Evolutionary conservation across 1,140 invertebrate species (phyloP), one percentile per base, ranked within the genome.

Genomic region (Rhagoletis zephyria): DNA sequence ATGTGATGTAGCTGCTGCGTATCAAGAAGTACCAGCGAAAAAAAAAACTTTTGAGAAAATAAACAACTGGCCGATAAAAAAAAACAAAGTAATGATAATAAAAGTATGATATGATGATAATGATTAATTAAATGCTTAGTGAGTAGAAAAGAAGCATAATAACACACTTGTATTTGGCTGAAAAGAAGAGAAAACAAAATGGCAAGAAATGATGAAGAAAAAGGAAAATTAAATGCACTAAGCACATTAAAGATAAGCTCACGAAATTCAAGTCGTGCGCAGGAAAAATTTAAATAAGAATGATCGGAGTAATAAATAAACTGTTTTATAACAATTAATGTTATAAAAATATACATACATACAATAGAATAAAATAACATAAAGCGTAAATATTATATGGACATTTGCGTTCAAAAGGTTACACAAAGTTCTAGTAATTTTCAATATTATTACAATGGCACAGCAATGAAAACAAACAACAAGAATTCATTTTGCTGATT

Each of bases 81-180:
- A 74, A 74, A 74, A 14, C 3, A 74, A 74, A 45, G 12, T 30
- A 48, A 63, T 14, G 16, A 63, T 9, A 63, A 9, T 14, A 14
- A 14, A 42, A 74, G 6, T 2, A 48, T n/a, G 45, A 74, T 48
- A n/a, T 45, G 42, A 74, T 74, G 42, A 74, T 45, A 74, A 74
- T 74, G 42, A 48, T 48, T 74, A 74, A 74, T 48, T 74, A 48
- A 74, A 74, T 74, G 67, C 45, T 48, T 74, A 16, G 16, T 74
- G 40, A 74, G 16, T 48, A 14, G 40, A 48, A 42, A 30, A 9
- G 10, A 42, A 19, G 19, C n/a, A 67, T 40, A 67, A 1, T 30
- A 30, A 67, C 3, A 67, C 12, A 10, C 5, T 7, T 56, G 51
- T 56, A 10, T 56, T 56, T 30, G 30, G 51, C 5, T 56, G 51